A percentile compares a stretch with the other conserved stretches of the same genome.
Conservation (phyloP, 1,140 invertebrate genomes). For the Copidosoma floridanum region DNA sequence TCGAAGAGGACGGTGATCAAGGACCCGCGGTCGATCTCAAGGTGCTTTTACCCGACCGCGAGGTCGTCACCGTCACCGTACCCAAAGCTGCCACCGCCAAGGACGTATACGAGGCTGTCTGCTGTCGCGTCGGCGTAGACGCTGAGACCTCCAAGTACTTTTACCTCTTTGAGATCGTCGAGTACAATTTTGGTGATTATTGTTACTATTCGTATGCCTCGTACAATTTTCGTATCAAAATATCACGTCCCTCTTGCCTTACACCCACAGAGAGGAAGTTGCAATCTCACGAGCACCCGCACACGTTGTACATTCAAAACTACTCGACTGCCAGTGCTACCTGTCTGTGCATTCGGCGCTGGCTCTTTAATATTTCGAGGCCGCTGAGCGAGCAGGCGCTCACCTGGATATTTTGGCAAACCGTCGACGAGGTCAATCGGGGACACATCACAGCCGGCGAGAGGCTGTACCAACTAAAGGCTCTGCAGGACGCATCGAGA, state of each 20-base stretch:
- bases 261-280: constrained; percentile 93
- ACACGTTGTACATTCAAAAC: constrained; percentile 98
- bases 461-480: constrained; percentile 91
- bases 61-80: constrained; percentile 89
- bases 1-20: constrained; percentile 77
- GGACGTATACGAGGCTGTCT: constrained; percentile 87
- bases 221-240: too few relatives aligned
- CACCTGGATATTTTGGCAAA: constrained; percentile 74
- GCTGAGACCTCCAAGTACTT: constrained; percentile 85
- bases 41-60: constrained; percentile 74
- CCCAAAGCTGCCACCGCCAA: constrained; percentile 87
- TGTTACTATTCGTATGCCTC: constrained; percentile 37
- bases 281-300: constrained; percentile 90
- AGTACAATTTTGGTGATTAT: constrained; percentile 85
- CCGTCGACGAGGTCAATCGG: constrained; percentile 92
- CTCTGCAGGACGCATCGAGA: constrained; percentile 84
- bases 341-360: constrained; percentile 90
- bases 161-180: constrained; percentile 97
- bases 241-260: too few relatives aligned
- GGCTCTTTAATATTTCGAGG: constrained; percentile 80
- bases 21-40: constrained; percentile 91
- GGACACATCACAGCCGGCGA: constrained; percentile 87
- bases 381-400: constrained; percentile 67
- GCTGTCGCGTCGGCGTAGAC: constrained; percentile 80
- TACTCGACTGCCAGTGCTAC: constrained; percentile 97